Percentiles rank a stretch among this genome's conserved stretches.
phyloP scores from a whole-genome alignment of 2,888 invertebrate genomes.

The Adelphocoris suturalis region DNA sequence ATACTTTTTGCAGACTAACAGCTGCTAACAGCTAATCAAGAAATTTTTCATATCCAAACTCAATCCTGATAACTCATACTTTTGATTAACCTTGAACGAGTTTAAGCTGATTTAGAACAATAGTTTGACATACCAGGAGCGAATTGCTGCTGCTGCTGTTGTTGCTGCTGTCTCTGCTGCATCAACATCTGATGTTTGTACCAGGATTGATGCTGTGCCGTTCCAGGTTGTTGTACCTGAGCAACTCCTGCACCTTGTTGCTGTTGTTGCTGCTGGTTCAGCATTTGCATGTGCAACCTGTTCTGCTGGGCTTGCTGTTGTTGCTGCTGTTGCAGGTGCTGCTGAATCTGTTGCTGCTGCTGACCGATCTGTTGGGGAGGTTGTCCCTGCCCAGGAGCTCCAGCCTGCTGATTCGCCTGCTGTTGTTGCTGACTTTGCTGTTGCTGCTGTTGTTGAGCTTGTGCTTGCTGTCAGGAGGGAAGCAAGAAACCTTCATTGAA shows the following conservation, averaged over 20 bases:
- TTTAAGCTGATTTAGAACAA: too few species aligned
- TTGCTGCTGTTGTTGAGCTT: conserved; percentile 76
- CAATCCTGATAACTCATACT: too few species aligned
- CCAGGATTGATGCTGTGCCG: conserved; percentile 79
- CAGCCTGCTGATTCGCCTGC: conserved; percentile 77
- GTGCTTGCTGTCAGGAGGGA: conserved; percentile 42
- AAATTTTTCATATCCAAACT: too few species aligned
- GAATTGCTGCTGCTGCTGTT: conserved; percentile 75
- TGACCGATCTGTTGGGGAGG: conserved; percentile 77
- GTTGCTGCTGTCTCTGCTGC: conserved; percentile 78
- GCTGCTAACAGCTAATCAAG: too few species aligned
- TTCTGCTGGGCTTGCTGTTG: conserved; percentile 79
- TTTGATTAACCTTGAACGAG: too few species aligned
- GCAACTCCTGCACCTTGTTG: conserved; percentile 76
- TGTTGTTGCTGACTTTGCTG: conserved; percentile 76
- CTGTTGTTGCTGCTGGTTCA: conserved; percentile 78
- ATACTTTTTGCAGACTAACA: too few species aligned
- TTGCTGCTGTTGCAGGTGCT: conserved; percentile 81
- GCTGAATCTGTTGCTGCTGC: conserved; percentile 81
- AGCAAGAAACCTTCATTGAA: conserved; percentile 59
- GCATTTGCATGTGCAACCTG: conserved; percentile 78
- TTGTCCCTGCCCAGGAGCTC: conserved; percentile 82
- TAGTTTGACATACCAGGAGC: conserved; percentile 76
- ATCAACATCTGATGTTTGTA: conserved; percentile 77
- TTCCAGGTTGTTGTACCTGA: conserved; percentile 74